These are phyloP conservation scores for Parus major DNA, from an alignment of 2,113 vertebrate genomes.

Conservation along the genomic window DNA sequence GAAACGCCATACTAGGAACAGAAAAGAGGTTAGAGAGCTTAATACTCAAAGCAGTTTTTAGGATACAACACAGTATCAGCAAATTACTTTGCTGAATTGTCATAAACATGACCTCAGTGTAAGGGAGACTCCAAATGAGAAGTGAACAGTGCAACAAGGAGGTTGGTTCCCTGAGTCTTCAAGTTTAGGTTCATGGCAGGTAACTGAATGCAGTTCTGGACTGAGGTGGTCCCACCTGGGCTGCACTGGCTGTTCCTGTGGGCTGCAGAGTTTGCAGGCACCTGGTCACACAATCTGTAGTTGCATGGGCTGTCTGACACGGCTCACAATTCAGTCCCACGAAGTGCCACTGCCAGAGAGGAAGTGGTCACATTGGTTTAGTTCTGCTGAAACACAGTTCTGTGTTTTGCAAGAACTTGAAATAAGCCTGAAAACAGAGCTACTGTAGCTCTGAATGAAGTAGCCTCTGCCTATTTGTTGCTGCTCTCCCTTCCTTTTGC, in stretches of 20 bases:
- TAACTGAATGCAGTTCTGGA: neutral
- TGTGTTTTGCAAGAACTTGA: neutral
- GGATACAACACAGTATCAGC: neutral
- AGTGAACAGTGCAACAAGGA: neutral
- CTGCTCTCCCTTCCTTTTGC: neutral
- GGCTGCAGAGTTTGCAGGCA: neutral
- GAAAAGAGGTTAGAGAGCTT: neutral
- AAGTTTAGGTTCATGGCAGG: neutral
- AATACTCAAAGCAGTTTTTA: neutral
- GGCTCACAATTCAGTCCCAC: fast-evolving
- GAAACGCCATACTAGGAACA: neutral
- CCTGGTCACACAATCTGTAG: neutral
- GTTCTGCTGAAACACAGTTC: neutral
- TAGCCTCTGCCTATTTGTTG: neutral
- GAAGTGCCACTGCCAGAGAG: neutral
- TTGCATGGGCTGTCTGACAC: fast-evolving
- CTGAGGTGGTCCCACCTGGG: neutral
- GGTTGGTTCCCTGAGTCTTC: neutral
- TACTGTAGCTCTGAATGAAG: neutral
- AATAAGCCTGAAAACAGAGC: neutral
- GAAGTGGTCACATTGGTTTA: neutral
- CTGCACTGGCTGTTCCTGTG: neutral
- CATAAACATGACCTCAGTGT: neutral
- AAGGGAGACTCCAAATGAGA: neutral
- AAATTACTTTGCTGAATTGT: neutral